phyloP scores from a whole-genome alignment of 2,113 vertebrate genomes.

The Rhea pennata region DNA sequence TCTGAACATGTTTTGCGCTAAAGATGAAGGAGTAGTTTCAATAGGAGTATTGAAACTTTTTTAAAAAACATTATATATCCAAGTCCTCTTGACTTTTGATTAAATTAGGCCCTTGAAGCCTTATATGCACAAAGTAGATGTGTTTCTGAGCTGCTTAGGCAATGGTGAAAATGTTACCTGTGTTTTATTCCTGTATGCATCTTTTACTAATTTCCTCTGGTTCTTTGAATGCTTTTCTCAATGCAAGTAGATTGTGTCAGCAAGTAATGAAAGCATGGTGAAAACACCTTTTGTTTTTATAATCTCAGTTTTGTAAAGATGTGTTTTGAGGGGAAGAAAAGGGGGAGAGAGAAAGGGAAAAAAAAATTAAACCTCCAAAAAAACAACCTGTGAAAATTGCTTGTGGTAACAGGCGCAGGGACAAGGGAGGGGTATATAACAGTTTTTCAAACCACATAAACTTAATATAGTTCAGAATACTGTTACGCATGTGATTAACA shows the following conservation, averaged over 20 bases:
- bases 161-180: neutral
- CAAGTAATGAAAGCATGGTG: neutral
- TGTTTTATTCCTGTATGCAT: neutral
- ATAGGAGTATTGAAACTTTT: neutral
- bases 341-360: too few species aligned
- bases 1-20: neutral
- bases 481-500: neutral
- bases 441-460: neutral
- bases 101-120: neutral
- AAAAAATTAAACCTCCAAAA: neutral
- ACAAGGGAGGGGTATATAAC: neutral
- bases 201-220: neutral
- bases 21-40: neutral
- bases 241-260: neutral
- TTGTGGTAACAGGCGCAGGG: neutral
- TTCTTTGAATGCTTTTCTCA: neutral
- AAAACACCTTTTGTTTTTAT: conserved; percentile 35
- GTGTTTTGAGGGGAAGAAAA: neutral
- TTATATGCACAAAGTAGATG: neutral
- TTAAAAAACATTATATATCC: neutral
- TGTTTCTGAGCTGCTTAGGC: neutral
- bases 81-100: neutral
- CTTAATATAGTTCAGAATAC: conserved; percentile 15
- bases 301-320: conserved; percentile 4
- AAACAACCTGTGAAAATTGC: neutral